These are phyloP conservation scores for Apogon hyalosoma DNA, from an alignment of 2,797 vertebrate species.

Conservation along the genomic window DNA sequence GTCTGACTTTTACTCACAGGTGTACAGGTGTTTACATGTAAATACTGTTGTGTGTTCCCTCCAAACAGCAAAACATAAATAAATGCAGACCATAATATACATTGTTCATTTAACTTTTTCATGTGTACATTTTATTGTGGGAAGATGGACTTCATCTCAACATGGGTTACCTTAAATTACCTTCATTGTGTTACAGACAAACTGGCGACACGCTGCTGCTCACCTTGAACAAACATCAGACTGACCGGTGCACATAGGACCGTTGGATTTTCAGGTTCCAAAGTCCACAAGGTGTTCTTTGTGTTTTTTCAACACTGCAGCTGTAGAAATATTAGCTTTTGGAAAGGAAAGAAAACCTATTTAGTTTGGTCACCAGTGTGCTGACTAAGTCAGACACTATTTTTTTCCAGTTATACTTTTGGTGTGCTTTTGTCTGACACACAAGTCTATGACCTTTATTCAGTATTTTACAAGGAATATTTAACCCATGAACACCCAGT, in stretches of 20 bases:
- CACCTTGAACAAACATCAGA: conserved; percentile 65
- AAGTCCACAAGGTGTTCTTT: conserved; percentile 13
- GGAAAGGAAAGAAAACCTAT: conserved; percentile 22
- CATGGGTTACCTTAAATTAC: conserved; percentile 27
- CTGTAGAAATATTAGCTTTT: conserved; percentile 67
- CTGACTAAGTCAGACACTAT: conserved; percentile 51
- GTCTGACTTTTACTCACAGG: no score
- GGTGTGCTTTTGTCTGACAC: neutral
- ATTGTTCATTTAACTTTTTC: no score
- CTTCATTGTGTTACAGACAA: conserved; percentile 40
- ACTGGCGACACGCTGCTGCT: conserved; percentile 30
- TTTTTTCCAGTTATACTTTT: conserved; percentile 34
- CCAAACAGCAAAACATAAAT: no score
- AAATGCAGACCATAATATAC: no score
- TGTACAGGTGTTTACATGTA: no score
- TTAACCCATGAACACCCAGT: neutral
- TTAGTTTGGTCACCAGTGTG: conserved; percentile 49
- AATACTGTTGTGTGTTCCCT: no score
- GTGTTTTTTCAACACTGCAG: conserved; percentile 45
- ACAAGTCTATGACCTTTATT: neutral
- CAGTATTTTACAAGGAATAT: no score
- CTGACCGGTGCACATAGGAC: conserved; percentile 17
- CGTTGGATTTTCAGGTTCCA: conserved; percentile 17
- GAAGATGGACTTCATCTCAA: neutral
- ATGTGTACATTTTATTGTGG: neutral